These are phyloP conservation scores for Maniola jurtina DNA, from an alignment of 1,140 invertebrate genomes.

Conservation along the genomic window DNA sequence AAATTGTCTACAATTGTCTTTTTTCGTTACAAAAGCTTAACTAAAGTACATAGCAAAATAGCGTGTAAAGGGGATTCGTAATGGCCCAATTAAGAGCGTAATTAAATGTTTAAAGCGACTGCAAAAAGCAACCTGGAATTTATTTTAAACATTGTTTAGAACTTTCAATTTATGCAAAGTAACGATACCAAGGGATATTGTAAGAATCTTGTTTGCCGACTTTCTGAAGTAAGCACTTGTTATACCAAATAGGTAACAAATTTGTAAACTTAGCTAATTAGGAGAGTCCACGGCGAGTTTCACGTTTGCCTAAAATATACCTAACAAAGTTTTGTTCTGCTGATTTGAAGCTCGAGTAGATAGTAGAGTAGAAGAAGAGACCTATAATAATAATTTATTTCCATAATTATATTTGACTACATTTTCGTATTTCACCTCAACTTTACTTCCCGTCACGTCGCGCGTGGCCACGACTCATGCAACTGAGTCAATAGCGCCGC, in stretches of 20 bases:
- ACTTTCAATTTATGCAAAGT: conserved; percentile 39
- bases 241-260: conserved; percentile 73
- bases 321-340: conserved; percentile 47
- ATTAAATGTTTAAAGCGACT: conserved; percentile 20
- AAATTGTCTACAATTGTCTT: conserved; percentile 4
- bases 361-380: too few species aligned
- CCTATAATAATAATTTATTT: too few species aligned
- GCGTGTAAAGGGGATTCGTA: conserved; percentile 15
- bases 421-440: too few species aligned
- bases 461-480: too few species aligned
- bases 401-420: too few species aligned
- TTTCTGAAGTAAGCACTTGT: conserved; percentile 52
- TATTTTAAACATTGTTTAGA: conserved; percentile 28
- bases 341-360: conserved; percentile 55
- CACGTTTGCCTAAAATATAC: conserved; percentile 57
- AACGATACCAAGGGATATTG: conserved; percentile 34
- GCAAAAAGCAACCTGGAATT: conserved; percentile 24
- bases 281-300: conserved; percentile 54
- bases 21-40: not conserved
- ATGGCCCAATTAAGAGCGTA: conserved; percentile 12
- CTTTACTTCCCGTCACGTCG: too few species aligned
- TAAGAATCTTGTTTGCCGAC: conserved; percentile 38
- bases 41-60: conserved; percentile 13
- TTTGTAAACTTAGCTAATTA: conserved; percentile 73
- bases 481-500: too few species aligned